phyloP scores from a whole-genome alignment of 2,888 invertebrate species.

The Limnephilus marmoratus region DNA sequence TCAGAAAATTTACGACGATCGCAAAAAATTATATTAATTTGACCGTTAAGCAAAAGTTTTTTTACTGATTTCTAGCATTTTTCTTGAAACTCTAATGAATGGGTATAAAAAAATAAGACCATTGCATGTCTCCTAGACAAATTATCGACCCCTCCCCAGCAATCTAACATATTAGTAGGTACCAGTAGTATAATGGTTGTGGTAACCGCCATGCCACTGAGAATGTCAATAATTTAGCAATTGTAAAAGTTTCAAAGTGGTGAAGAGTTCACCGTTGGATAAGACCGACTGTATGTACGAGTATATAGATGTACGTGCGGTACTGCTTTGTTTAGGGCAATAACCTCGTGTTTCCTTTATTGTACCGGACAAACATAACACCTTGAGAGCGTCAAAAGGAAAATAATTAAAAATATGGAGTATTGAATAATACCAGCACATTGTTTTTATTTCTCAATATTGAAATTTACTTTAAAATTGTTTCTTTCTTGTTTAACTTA shows the following conservation, averaged over 20 bases:
- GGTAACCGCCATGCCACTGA: background rate
- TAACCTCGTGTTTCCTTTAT: constrained; percentile 37
- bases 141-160: background rate
- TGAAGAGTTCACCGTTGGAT: background rate
- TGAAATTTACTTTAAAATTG: too few relatives aligned
- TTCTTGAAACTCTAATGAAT: background rate
- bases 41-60: too few relatives aligned
- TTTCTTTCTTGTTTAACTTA: too few relatives aligned
- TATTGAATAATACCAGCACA: too few relatives aligned
- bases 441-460: too few relatives aligned
- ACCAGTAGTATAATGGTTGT: too few relatives aligned
- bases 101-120: background rate
- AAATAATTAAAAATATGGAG: too few relatives aligned
- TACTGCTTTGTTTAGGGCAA: constrained; percentile 31
- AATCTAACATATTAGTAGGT: background rate
- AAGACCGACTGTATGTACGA: constrained; percentile 27
- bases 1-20: too few relatives aligned
- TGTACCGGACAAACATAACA: constrained; percentile 35
- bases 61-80: background rate
- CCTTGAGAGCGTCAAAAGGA: background rate
- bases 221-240: constrained; percentile 44
- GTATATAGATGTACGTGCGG: background rate
- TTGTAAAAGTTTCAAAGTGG: constrained; percentile 30
- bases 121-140: background rate
- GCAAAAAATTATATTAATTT: too few relatives aligned